Evolutionary conservation across 2,888 invertebrate species (phyloP).

Genomic region (Phlogophora meticulosa): DNA sequence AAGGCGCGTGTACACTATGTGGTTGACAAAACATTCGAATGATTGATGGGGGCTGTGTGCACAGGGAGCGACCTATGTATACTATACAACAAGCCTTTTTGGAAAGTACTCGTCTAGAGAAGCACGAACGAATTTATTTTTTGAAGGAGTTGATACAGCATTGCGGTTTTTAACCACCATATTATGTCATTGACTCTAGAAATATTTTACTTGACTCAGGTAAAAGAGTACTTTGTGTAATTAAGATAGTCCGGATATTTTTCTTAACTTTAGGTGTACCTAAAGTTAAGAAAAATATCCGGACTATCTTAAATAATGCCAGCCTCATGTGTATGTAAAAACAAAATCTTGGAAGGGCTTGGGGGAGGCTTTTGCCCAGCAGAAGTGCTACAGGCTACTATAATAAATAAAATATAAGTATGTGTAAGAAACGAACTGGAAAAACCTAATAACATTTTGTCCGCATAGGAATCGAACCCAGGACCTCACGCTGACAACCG

Average conservation of each 20-base stretch:
- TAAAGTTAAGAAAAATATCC: no score
- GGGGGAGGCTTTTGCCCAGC: no score
- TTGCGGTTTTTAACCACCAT: background rate
- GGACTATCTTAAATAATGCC: no score
- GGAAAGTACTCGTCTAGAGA: conserved; percentile 22
- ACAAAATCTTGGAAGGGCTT: no score
- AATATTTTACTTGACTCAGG: background rate
- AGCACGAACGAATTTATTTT: background rate
- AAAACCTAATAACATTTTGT: no score
- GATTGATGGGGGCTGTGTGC: conserved; percentile 49
- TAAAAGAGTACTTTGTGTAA: background rate
- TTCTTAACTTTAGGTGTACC: no score
- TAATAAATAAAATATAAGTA: no score
- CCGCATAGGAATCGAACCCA: no score
- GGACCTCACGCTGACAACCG: no score
- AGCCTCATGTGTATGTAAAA: no score
- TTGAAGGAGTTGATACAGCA: background rate
- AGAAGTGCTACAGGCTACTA: no score
- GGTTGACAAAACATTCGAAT: conserved; percentile 44
- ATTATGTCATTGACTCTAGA: background rate
- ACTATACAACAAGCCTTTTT: conserved; percentile 8
- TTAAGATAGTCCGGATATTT: background rate
- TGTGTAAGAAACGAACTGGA: no score
- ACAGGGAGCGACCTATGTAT: conserved; percentile 21
- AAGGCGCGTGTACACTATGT: conserved; percentile 36